A percentile compares a stretch with the other conserved stretches of the same genome.
phyloP scores from a whole-genome alignment of 2,113 vertebrate genomes.

The Cervus canadensis region DNA sequence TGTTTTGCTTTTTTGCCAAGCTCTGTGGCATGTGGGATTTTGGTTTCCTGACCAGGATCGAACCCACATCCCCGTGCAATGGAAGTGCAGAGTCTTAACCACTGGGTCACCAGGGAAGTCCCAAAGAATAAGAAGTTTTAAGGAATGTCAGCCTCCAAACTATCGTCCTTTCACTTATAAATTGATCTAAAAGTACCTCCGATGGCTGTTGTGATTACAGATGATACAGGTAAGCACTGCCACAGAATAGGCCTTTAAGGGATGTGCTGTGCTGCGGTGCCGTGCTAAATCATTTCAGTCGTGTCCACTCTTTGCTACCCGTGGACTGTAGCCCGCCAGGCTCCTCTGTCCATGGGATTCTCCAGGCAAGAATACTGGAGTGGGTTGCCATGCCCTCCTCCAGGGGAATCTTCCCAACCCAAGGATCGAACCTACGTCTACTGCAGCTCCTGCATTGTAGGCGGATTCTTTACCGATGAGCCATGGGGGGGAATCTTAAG shows the following conservation, averaged over 20 bases:
- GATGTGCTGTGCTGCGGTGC: background rate
- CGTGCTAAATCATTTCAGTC: background rate
- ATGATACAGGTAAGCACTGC: background rate
- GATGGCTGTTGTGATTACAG: background rate
- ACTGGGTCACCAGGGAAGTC: background rate
- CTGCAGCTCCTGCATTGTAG: background rate
- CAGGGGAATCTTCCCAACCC: background rate
- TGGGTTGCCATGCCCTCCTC: background rate
- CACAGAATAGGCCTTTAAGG: background rate
- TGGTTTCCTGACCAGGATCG: background rate
- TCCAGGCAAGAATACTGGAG: background rate
- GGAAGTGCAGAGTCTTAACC: background rate
- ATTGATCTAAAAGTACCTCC: background rate
- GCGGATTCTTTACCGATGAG: rapidly evolving
- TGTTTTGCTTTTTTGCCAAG: background rate
- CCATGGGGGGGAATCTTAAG: background rate
- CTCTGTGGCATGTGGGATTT: background rate
- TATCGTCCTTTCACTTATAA: background rate
- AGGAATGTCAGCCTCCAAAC: background rate
- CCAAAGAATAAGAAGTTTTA: background rate
- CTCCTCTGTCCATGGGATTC: background rate
- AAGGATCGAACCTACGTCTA: background rate
- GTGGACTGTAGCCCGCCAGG: background rate
- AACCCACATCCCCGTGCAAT: background rate
- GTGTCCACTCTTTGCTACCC: background rate